Conservation (phyloP, 2,797 vertebrate species). For the Myotis pilosus region DNA sequence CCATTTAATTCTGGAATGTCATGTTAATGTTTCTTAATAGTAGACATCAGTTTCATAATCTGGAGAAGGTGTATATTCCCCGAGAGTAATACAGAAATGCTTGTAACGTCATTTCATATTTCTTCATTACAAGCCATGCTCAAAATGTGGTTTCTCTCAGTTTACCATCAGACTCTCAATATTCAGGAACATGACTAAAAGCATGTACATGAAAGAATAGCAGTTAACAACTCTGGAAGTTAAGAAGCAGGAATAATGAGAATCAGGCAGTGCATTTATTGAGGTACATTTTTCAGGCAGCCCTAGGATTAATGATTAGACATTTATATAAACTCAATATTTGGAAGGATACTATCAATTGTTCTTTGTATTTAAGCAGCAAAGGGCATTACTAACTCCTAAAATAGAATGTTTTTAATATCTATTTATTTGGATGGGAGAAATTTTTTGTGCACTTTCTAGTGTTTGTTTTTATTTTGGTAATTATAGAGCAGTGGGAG, state of each 20-base stretch:
- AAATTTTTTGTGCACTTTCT: not conserved
- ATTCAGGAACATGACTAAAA: not conserved
- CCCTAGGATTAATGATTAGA: not conserved
- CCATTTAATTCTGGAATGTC: constrained; percentile 32
- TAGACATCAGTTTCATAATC: constrained; percentile 41
- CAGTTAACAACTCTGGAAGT: not conserved
- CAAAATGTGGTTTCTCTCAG: not conserved
- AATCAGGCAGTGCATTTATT: not conserved
- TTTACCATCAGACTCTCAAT: not conserved
- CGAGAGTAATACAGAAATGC: constrained; percentile 4
- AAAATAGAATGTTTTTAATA: not conserved
- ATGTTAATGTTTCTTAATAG: constrained; percentile 44
- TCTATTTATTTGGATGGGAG: not conserved
- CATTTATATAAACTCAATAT: not conserved
- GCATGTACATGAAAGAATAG: not conserved
- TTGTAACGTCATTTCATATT: not conserved
- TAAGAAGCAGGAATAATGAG: not conserved
- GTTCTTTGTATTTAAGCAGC: not conserved
- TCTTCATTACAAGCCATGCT: not conserved
- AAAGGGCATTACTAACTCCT: not conserved
- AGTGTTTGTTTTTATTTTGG: not conserved
- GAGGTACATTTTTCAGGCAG: not conserved
- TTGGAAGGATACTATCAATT: not conserved
- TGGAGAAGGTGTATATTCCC: not conserved
- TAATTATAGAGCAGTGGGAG: not conserved